phyloP scores from a whole-genome alignment of 30 jellyfish, hydroid and myxozoan species.

The Aurelia aurita region DNA sequence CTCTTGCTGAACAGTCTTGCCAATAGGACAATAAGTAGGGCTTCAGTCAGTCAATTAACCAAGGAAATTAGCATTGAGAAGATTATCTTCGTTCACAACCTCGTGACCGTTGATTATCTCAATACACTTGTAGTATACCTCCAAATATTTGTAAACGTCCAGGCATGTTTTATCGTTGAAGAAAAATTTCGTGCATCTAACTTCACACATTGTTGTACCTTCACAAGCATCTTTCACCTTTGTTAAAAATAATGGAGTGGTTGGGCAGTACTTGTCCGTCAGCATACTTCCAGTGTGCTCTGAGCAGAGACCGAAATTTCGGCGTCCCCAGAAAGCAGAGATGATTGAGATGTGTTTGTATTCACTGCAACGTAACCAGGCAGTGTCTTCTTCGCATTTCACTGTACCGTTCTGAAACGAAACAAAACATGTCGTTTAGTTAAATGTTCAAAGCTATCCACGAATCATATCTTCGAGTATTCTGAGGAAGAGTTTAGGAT shows the following conservation, averaged over 20 bases:
- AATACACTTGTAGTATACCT: slow-evolving; percentile 97
- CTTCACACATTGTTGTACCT: slow-evolving; percentile 99
- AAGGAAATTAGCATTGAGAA: slow-evolving; percentile 97
- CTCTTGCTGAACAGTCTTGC: slow-evolving; percentile 30
- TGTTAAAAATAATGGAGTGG: slow-evolving; percentile 96
- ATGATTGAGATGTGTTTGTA: slow-evolving; percentile 94
- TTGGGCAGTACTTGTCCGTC: slow-evolving; percentile 96
- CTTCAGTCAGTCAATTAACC: slow-evolving; percentile 70
- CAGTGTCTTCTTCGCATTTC: slow-evolving; percentile 99
- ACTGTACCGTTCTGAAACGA: slow-evolving; percentile 97
- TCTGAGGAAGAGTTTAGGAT: too few relatives aligned
- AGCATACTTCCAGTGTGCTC: slow-evolving; percentile 98
- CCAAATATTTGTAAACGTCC: slow-evolving; percentile 98
- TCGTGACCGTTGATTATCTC: slow-evolving; percentile 99
- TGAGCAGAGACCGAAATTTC: slow-evolving; percentile 98
- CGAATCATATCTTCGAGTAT: too few relatives aligned
- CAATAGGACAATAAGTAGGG: slow-evolving; percentile 20
- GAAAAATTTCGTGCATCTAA: slow-evolving; percentile 99
- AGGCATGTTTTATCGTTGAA: slow-evolving; percentile 98
- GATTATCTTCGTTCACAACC: slow-evolving; percentile 98
- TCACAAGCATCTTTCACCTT: slow-evolving; percentile 99
- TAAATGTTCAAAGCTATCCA: too few relatives aligned
- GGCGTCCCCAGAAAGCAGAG: slow-evolving; percentile 99
- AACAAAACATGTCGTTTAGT: background rate
- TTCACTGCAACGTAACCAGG: slow-evolving; percentile 99